Evolutionary conservation across 64 coral and sea anemone genomes (phyloP), one percentile per base, ranked within the genome.

Genomic region (Platygyra sinensis): DNA sequence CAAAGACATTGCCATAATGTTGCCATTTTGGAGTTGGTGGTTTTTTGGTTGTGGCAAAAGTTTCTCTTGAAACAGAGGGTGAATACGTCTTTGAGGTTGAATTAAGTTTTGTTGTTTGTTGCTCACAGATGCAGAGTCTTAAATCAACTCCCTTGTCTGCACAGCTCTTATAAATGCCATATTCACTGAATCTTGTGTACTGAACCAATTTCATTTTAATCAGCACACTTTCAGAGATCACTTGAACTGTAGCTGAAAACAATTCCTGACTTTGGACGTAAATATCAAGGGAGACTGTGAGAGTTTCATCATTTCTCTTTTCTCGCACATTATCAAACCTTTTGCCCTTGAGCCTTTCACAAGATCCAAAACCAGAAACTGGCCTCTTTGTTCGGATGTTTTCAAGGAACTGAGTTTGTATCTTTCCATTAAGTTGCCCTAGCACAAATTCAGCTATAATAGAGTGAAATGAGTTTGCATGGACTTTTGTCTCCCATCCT

Each of bases 371-470:
- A 10, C 89, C 30, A 59, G 93, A 62, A 50, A 83, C 24, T 76
- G 15, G 62, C 51, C 74, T 33, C 18, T 61, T 65, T 30, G 16
- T 61, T 33, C 63, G 30, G 12, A 19, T 59, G 39, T 65, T 78
- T 60, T 64, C 75, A 12, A 94, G 17, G 61, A 84, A 76, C 19
- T 55, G 30, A 55, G 65, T 49, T 77, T 89, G 87, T 54, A 94
- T 67, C 60, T 79, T 89, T 20, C 90, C 78, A 57, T 94, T 94
- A 0, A 94, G 73, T 64, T 90, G 17, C 8, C 93, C 93, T 32
- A 90, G 30, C 0, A 81, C 93, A 86, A 94, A 94, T 74, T 94
- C 93, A 8, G 82, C 93, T 30, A 90, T 32, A 28, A 83, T 89
- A 16, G 86, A 65, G 52, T 94, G 87, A 64, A 85, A 83, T n/a